A percentile compares a stretch with the other conserved stretches of the same genome.
These are phyloP conservation scores for Todus mexicanus DNA, from an alignment of 2,797 vertebrate species.

Conservation along the genomic window DNA sequence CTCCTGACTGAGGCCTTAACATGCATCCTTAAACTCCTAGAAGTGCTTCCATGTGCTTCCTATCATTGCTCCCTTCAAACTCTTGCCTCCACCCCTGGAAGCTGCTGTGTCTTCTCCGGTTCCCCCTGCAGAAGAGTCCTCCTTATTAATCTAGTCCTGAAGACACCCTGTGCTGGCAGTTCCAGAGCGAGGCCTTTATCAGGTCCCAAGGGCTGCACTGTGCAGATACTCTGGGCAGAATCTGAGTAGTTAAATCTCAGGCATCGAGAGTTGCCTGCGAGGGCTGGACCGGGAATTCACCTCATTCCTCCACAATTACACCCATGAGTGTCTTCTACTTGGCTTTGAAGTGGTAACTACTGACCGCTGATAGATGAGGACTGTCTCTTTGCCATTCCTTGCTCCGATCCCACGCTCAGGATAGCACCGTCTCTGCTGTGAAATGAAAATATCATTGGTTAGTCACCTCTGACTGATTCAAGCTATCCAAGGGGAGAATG, in stretches of 20 bases:
- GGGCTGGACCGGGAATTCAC: slow-evolving; percentile 2
- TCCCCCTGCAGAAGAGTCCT: background rate
- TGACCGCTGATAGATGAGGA: slow-evolving; percentile 3
- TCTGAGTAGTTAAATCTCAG: background rate
- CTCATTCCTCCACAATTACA: slow-evolving; percentile 1
- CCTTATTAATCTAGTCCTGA: background rate
- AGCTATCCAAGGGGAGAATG: background rate
- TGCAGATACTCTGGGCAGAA: background rate
- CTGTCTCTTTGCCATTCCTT: background rate
- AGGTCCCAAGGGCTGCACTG: background rate
- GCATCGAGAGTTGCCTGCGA: background rate
- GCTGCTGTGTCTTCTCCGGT: background rate
- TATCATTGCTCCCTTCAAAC: background rate
- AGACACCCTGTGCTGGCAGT: background rate
- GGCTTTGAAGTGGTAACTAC: slow-evolving; percentile 27
- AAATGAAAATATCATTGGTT: slow-evolving; percentile 14
- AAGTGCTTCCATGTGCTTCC: background rate
- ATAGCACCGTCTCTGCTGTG: background rate
- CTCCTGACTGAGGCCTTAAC: background rate
- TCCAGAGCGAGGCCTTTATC: background rate
- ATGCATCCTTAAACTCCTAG: background rate
- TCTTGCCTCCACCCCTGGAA: background rate
- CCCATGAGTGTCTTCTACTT: background rate
- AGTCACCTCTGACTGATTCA: background rate
- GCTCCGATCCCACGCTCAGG: background rate